These are phyloP conservation scores for Vanessa cardui DNA, from an alignment of 2,888 invertebrate genomes.

Conservation along the genomic window DNA sequence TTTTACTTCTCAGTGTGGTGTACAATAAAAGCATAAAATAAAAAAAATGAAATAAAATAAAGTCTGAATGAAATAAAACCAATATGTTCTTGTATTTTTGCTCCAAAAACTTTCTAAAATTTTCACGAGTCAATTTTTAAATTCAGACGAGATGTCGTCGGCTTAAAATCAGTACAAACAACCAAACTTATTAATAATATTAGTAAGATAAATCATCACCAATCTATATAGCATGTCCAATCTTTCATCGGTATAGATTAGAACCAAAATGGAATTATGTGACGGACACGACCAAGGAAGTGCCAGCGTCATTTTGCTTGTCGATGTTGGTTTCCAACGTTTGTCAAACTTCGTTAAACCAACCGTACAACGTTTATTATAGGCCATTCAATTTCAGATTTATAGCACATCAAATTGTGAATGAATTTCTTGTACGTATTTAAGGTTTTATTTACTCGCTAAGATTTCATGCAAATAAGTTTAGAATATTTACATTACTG, in stretches of 20 bases:
- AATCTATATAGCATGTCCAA: background rate
- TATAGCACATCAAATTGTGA: conserved; percentile 4
- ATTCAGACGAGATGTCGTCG: too few species aligned
- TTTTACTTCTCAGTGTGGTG: too few species aligned
- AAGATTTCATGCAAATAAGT: conserved; percentile 18
- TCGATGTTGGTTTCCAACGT: conserved; percentile 7
- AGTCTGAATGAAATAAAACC: too few species aligned
- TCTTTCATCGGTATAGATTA: background rate
- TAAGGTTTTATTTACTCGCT: conserved; percentile 1
- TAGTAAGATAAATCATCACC: background rate
- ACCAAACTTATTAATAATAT: background rate
- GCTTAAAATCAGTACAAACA: background rate
- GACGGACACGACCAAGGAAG: conserved; percentile 1
- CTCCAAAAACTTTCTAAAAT: too few species aligned
- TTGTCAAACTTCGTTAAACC: conserved; percentile 9
- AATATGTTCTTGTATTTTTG: too few species aligned
- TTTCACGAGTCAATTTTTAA: too few species aligned
- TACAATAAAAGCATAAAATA: too few species aligned
- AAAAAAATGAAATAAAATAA: too few species aligned
- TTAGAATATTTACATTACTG: conserved; percentile 16
- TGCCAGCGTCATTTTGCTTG: conserved; percentile 1
- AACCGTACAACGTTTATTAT: conserved; percentile 5
- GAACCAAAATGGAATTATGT: background rate
- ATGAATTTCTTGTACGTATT: conserved; percentile 7
- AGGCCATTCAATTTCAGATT: conserved; percentile 2